Base-by-base conservation (phyloP, 2,797 vertebrate genomes). In the Momotus momota region DNA sequence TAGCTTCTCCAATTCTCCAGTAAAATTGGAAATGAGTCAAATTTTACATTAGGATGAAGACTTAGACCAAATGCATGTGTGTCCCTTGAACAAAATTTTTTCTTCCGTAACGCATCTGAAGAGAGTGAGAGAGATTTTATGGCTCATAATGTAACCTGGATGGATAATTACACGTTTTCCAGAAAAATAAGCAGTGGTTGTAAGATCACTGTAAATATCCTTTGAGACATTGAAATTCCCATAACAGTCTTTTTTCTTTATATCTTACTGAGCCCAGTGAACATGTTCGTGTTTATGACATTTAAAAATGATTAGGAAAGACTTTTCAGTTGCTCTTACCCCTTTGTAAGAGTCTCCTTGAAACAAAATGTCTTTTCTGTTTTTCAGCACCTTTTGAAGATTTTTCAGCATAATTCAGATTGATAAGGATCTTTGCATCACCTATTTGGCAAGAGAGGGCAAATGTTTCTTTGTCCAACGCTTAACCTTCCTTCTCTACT, bases 311-410 rank as follows among this genome's bases (percentile, higher is more conserved):
- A 73, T 74, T 87, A 72, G 49, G 57, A 67, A 85, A 73, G 48
- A 67, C 43, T 72, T 86, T n/a, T 62, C 69, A 64, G 41, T 60
- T 49, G 66, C 27, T 92, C 49, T 64, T 86, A 75, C 4, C 10
- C 35, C 15, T 54, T 78, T 69, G 9, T 52, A 79, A 62, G 58
- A 67, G 14, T 90, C 48, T 91, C 49, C 82, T 94, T 95, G 78
- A 97, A 94, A 90, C 26, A 93, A 97, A 95, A 74, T 92, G 81
- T 97, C 92, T 94, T 96, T 81, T 94, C 69, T 89, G 52, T 61
- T 90, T 94, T 94, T 93, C 55, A 64, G 43, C 83, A 43, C 52
- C 67, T 95, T 92, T 96, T 90, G 58, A 94, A 96, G 87, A 54
- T 73, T 62, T 94, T 96, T 94, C 65, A 82, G 90, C 86, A 79